These are phyloP conservation scores for Dasypogon diadema DNA, from an alignment of 2,888 invertebrate species.

Conservation along the genomic window DNA sequence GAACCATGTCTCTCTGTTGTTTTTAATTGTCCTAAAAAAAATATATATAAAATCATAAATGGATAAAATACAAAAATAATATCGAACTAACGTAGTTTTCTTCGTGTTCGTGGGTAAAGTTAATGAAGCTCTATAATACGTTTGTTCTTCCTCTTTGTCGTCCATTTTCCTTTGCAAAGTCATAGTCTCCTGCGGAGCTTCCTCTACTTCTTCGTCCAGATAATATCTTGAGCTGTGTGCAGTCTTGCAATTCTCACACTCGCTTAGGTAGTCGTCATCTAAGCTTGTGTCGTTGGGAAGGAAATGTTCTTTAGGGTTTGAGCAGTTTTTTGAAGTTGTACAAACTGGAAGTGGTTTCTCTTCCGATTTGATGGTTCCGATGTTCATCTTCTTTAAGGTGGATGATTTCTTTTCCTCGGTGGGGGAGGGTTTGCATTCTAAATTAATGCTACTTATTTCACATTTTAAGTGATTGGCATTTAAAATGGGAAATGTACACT, in stretches of 20 bases:
- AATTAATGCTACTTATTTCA: not conserved
- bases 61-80: not conserved
- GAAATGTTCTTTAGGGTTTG: constrained; percentile 69
- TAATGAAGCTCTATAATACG: constrained; percentile 75
- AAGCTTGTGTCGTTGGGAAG: constrained; percentile 68
- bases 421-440: constrained; percentile 21
- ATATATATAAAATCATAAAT: not conserved
- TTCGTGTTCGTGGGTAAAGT: constrained; percentile 76
- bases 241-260: constrained; percentile 88
- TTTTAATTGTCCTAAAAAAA: constrained; percentile 68
- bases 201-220: constrained; percentile 71
- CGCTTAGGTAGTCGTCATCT: constrained; percentile 82
- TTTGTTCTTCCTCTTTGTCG: constrained; percentile 67
- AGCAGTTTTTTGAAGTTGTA: constrained; percentile 68
- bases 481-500: not conserved
- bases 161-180: constrained; percentile 73
- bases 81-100: constrained; percentile 68
- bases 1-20: constrained; percentile 74
- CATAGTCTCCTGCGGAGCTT: constrained; percentile 76
- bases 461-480: constrained; percentile 13
- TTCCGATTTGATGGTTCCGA: constrained; percentile 14
- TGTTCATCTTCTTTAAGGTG: constrained; percentile 17
- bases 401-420: constrained; percentile 49
- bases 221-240: constrained; percentile 78
- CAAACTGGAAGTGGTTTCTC: constrained; percentile 67